These are phyloP conservation scores for Apamea crenata DNA, from an alignment of 2,888 invertebrate genomes.

Conservation along the genomic window DNA sequence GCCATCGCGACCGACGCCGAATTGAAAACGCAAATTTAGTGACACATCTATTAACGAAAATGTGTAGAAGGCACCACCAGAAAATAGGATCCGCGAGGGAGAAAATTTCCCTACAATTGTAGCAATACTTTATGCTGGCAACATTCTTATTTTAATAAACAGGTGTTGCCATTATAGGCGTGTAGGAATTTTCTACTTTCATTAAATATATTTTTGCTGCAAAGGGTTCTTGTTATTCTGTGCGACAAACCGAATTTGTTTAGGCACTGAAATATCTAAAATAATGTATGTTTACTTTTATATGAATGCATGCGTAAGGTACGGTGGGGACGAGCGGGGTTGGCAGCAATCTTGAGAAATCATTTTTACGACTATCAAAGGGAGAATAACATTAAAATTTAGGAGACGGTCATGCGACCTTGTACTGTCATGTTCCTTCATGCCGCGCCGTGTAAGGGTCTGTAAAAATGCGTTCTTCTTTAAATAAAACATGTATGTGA, in stretches of 20 bases:
- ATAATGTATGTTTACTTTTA: conserved; percentile 43
- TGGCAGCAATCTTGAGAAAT: conserved; percentile 78
- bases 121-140: conserved; percentile 66
- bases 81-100: conserved; percentile 77
- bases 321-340: conserved; percentile 57
- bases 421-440: conserved; percentile 79
- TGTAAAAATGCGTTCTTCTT: conserved; percentile 72
- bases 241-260: conserved; percentile 29
- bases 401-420: conserved; percentile 84
- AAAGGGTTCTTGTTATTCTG: conserved; percentile 46
- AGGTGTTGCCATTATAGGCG: conserved; percentile 59
- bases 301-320: conserved; percentile 69
- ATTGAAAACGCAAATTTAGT: conserved; percentile 90
- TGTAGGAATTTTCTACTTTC: conserved; percentile 55
- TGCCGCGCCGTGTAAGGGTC: conserved; percentile 70
- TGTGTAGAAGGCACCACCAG: conserved; percentile 81
- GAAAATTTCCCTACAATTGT: conserved; percentile 71
- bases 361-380: conserved; percentile 88
- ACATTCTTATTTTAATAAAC: conserved; percentile 69
- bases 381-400: conserved; percentile 87
- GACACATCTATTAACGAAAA: conserved; percentile 89
- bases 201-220: conserved; percentile 57
- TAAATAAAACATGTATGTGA: conserved; percentile 79
- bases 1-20: conserved; percentile 78
- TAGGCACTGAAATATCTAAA: conserved; percentile 29